These are phyloP conservation scores for Pituophis catenifer DNA, from an alignment of 2,113 vertebrate species.

Conservation along the genomic window DNA sequence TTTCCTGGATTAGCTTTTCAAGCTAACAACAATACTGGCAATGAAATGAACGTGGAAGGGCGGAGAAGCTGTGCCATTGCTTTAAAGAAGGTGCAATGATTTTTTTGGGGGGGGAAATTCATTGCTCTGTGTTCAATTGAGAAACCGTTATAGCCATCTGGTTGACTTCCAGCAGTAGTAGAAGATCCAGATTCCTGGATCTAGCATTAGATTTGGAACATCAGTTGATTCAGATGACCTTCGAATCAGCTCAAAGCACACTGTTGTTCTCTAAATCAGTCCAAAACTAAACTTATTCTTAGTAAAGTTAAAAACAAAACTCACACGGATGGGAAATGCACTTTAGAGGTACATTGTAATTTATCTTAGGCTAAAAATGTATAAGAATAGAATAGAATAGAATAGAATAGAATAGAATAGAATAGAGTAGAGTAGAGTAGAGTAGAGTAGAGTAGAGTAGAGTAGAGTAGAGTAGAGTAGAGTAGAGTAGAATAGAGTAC, in stretches of 20 bases:
- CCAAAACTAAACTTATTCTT: background rate
- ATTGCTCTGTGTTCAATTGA: background rate
- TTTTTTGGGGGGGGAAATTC: rapidly evolving
- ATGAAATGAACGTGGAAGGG: background rate
- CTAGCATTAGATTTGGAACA: background rate
- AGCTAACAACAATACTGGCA: slow-evolving; percentile 12
- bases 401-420: too few species aligned
- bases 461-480: too few species aligned
- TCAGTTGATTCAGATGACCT: background rate
- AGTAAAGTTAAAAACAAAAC: background rate
- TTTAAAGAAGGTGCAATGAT: background rate
- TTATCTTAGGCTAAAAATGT: too few species aligned
- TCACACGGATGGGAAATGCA: background rate
- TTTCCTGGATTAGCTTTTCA: slow-evolving; percentile 45
- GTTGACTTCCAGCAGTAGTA: background rate
- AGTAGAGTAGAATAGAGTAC: too few species aligned
- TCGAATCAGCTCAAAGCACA: background rate
- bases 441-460: too few species aligned
- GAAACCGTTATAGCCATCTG: background rate
- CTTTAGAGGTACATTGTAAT: background rate
- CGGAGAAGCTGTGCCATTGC: background rate
- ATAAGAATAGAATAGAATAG: too few species aligned
- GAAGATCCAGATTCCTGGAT: background rate
- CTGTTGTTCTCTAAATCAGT: background rate
- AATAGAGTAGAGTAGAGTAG: too few species aligned